phyloP scores from a whole-genome alignment of 2,888 invertebrate species.

The Scaptomyza parva region DNA sequence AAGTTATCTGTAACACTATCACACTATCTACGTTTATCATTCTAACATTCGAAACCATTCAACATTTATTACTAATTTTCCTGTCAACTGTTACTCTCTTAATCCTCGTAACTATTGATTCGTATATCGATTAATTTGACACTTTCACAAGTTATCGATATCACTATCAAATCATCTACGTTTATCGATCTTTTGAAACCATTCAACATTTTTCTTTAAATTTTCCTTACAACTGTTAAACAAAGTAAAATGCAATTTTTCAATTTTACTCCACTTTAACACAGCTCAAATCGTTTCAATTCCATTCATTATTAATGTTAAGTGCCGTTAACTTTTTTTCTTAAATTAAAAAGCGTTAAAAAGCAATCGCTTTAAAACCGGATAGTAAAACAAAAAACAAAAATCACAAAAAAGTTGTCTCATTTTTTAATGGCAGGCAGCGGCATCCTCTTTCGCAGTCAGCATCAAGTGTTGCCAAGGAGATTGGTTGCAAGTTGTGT shows the following conservation, averaged over 20 bases:
- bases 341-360: conserved; percentile 1
- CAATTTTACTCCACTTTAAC: conserved; percentile 3
- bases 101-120: background rate
- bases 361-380: conserved; percentile 6
- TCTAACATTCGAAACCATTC: no score
- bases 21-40: no score
- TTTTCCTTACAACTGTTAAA: background rate
- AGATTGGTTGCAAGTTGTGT: no score
- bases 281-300: conserved; percentile 17
- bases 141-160: no score
- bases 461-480: background rate
- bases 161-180: no score
- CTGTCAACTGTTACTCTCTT: no score
- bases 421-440: background rate
- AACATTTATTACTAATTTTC: no score
- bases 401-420: conserved; percentile 13
- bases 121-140: no score
- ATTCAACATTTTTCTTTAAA: no score
- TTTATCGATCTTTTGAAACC: background rate
- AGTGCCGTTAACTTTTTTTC: conserved; percentile 17
- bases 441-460: no score
- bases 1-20: no score
- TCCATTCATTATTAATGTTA: conserved; percentile 4
- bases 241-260: background rate
- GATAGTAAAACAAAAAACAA: no score